Conservation (phyloP, 2,797 vertebrate species). For the Thalassophryne amazonica region DNA sequence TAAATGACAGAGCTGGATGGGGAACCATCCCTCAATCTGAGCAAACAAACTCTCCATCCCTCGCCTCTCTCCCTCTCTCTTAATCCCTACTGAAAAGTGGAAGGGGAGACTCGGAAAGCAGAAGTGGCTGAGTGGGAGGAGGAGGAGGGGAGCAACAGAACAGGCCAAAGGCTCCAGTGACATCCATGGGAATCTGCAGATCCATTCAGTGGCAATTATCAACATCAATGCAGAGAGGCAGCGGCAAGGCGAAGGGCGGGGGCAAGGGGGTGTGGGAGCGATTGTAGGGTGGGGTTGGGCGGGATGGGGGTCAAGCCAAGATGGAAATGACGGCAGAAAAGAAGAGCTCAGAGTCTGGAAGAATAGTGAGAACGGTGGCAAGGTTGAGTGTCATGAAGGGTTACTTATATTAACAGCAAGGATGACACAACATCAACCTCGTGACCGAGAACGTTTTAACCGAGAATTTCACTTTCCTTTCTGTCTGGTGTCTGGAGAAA, state of each 20-base stretch:
- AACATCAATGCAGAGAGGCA: slow-evolving; percentile 73
- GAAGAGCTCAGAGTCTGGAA: slow-evolving; percentile 19
- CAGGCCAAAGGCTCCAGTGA: slow-evolving; percentile 73
- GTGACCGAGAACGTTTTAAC: slow-evolving; percentile 23
- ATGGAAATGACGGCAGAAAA: slow-evolving; percentile 40
- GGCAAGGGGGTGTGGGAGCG: slow-evolving; percentile 61
- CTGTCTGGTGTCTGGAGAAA: slow-evolving; percentile 36
- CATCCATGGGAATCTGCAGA: slow-evolving; percentile 79
- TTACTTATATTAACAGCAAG: slow-evolving; percentile 22
- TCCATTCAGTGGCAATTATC: slow-evolving; percentile 83
- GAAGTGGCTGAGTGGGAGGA: slow-evolving; percentile 39
- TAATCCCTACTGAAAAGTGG: slow-evolving; percentile 72
- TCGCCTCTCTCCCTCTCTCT: slow-evolving; percentile 35
- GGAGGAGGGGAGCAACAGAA: slow-evolving; percentile 42
- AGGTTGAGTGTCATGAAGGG: slow-evolving; percentile 11
- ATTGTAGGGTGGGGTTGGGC: slow-evolving; percentile 37
- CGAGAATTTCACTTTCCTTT: slow-evolving; percentile 17
- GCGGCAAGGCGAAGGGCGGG: slow-evolving; percentile 57
- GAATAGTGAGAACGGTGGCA: slow-evolving; percentile 1
- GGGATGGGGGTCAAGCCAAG: slow-evolving; percentile 21
- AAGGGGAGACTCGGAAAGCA: slow-evolving; percentile 50
- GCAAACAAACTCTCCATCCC: slow-evolving; percentile 54
- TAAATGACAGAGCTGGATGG: slow-evolving; percentile 44
- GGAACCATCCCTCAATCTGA: slow-evolving; percentile 48
- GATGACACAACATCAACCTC: slow-evolving; percentile 36